Conservation (phyloP, 2,888 invertebrate genomes). For the Yponomeuta cagnagella region DNA sequence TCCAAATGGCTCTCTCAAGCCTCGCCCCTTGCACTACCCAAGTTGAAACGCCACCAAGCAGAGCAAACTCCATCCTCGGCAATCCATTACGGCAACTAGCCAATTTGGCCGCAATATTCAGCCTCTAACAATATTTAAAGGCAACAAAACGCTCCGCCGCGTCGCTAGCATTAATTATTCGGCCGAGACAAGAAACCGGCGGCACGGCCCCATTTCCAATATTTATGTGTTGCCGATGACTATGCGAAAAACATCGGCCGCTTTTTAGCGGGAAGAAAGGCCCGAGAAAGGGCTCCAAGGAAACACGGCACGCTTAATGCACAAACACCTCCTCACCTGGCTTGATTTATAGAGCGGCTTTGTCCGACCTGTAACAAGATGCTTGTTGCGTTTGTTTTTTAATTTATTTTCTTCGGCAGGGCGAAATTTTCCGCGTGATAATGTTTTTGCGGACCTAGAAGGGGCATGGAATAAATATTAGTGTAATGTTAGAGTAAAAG, state of each 20-base stretch:
- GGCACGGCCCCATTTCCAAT: slow-evolving; percentile 69
- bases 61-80: slow-evolving; percentile 3
- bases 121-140: slow-evolving; percentile 41
- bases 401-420: slow-evolving; percentile 64
- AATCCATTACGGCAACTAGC: slow-evolving; percentile 13
- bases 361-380: slow-evolving; percentile 72
- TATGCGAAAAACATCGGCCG: slow-evolving; percentile 70
- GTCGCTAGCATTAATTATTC: slow-evolving; percentile 70
- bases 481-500: neutral
- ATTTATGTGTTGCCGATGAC: slow-evolving; percentile 77
- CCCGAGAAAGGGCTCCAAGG: slow-evolving; percentile 66
- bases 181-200: slow-evolving; percentile 69
- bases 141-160: slow-evolving; percentile 34
- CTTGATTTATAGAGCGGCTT: slow-evolving; percentile 72
- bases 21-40: too few relatives aligned
- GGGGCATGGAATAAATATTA: neutral
- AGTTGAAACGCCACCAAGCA: too few relatives aligned
- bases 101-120: slow-evolving; percentile 7
- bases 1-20: too few relatives aligned
- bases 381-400: slow-evolving; percentile 71
- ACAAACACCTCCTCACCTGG: slow-evolving; percentile 70
- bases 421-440: slow-evolving; percentile 56
- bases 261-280: slow-evolving; percentile 74
- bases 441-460: slow-evolving; percentile 35
- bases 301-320: slow-evolving; percentile 72